These are phyloP conservation scores for Amorpha juglandis DNA, from an alignment of 2,888 invertebrate genomes.

Conservation along the genomic window DNA sequence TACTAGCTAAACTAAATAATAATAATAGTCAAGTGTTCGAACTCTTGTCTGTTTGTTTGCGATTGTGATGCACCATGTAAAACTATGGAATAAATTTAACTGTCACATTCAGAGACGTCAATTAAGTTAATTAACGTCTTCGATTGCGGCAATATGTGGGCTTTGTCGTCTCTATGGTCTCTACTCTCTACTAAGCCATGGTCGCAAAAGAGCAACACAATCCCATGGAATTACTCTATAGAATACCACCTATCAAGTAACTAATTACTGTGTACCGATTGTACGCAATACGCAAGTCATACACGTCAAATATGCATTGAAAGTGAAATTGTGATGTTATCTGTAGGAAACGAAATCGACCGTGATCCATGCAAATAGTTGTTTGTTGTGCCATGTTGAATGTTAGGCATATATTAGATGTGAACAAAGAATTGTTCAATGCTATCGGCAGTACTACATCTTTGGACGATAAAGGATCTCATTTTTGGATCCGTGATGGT, in stretches of 20 bases:
- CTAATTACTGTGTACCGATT: conserved; percentile 1
- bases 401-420: conserved; percentile 6
- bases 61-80: too few species aligned
- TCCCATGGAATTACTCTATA: background rate
- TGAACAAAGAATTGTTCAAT: conserved; percentile 33
- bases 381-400: conserved; percentile 37
- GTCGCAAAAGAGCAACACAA: background rate
- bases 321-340: conserved; percentile 45
- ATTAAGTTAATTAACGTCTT: too few species aligned
- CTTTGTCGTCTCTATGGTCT: background rate
- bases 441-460: conserved; percentile 1
- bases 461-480: conserved; percentile 10
- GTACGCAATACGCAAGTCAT: background rate
- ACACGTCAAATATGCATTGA: conserved; percentile 31
- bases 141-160: too few species aligned
- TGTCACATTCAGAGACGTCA: too few species aligned
- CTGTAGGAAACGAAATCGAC: conserved; percentile 48
- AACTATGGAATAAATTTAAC: too few species aligned
- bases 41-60: too few species aligned
- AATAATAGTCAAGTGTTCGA: too few species aligned
- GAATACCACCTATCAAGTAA: conserved; percentile 4
- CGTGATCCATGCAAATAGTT: conserved; percentile 55
- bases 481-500: background rate
- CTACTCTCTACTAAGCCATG: background rate
- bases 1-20: too few species aligned